Conservation (phyloP, 2,113 vertebrate genomes). For the Pseudolaguvia tuberculata region DNA sequence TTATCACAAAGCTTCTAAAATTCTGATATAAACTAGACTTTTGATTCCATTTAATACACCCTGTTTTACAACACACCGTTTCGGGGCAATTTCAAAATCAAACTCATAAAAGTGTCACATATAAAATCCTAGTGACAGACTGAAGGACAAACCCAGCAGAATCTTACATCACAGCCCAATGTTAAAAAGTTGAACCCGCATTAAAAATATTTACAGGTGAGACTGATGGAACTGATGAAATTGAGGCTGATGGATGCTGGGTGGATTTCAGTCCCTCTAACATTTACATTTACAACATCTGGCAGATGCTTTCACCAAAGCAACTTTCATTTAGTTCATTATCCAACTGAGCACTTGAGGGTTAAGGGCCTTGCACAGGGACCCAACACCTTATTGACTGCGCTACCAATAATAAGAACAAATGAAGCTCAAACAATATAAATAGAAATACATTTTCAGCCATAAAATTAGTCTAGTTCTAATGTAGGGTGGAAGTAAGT, state of each 20-base stretch:
- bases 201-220: conserved; percentile 67
- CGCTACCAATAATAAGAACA: too few relatives aligned
- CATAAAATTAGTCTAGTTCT: too few relatives aligned
- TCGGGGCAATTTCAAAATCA: conserved; percentile 70
- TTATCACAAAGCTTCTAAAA: not conserved
- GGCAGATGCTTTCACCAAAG: too few relatives aligned
- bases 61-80: conserved; percentile 59
- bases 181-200: conserved; percentile 64
- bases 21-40: conserved; percentile 39
- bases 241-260: conserved; percentile 45
- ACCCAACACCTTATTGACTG: too few relatives aligned
- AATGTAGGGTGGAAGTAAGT: too few relatives aligned
- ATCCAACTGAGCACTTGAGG: too few relatives aligned
- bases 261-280: too few relatives aligned
- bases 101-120: conserved; percentile 71
- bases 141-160: conserved; percentile 47
- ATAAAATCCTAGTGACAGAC: conserved; percentile 59
- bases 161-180: conserved; percentile 75
- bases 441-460: not conserved
- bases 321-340: too few relatives aligned
- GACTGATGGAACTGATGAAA: conserved; percentile 71
- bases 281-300: too few relatives aligned
- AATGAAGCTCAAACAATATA: too few relatives aligned
- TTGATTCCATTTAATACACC: conserved; percentile 57
- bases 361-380: too few relatives aligned